Evolutionary conservation across 2,113 vertebrate species (phyloP), one percentile per base, ranked within the genome.

Genomic region (Pluvianellus socialis): DNA sequence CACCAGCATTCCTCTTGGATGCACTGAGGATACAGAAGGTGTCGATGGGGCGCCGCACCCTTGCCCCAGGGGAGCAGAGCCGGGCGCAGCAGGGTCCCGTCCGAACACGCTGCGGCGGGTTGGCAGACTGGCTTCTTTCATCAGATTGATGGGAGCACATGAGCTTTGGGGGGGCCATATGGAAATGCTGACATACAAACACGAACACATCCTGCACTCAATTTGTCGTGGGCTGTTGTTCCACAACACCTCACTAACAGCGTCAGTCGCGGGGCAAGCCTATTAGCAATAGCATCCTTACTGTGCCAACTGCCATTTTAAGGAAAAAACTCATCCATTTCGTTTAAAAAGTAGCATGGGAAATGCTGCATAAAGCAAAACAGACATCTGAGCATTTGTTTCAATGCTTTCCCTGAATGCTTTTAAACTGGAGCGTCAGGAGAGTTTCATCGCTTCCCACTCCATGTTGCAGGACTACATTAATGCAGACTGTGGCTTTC

Each of bases 401-500:
- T 61, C 4, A 2, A 76, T 62, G 53, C 21, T 92, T 90, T 89
- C 32, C 27, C 50, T 19, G 45, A 22, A 2, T 52, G 5, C 35
- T 72, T 95, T 92, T 11, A 18, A 49, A 49, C 5, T 0, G 7
- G n/a, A 71, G 23, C 7, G 0, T 16, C 11, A 9, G 49, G 59
- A 67, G 32, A 30, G 49, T n/a, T 42, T 14, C 45, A 32, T 71
- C 63, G 10, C 28, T 70, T 92, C 40, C 47, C 3, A 0, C 16
- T 73, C 40, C 3, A 0, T 1, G 1, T 17, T 40, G 21, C 1
- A 5, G 40, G 30, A 47, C n/a, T 4, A 0, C 0, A 0, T 27
- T 56, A 20, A 0, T 0, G 4, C 45, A 49, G 70, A 5, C 16
- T 2, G 1, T 0, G 2, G 58, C 67, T 65, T 61, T 47, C 28